Evolutionary conservation across 2,113 vertebrate genomes (phyloP), one percentile per base, ranked within the genome.

Genomic region (Aphelocoma coerulescens): DNA sequence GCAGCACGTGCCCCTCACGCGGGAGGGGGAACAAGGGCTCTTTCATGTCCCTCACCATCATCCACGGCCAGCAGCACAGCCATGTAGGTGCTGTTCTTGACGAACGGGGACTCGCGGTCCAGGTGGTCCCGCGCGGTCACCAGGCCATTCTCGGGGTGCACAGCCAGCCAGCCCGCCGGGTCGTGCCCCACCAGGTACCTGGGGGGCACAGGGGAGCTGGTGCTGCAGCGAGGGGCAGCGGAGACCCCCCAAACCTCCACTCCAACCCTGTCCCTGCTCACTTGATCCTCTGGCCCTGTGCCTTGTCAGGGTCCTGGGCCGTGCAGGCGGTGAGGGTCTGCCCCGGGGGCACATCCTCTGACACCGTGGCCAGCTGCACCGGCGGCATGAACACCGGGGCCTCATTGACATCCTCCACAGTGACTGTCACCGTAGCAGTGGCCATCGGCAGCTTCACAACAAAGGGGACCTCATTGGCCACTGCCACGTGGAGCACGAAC

Each of bases 221-320:
- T 59, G n/a, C 69, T 18, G 3, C 0, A 0, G 46, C 4, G 0
- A n/a, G 55, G 24, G 18, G 10, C 4, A 11, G 37, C 0, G 0
- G 41, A 28, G 22, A 41, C 1, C 3, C 24, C 22, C 18, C 48
- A 41, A 3, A 35, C 16, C 19, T 20, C 2, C 5, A 28, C 41
- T 37, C 16, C 23, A 41, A 22, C 13, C 23, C 22, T 4, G 2
- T 14, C 14, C 11, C 18, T 0, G 0, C 98, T 98, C 98, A 99
- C 99, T 65, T 97, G 96, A 99, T 96, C 55, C 24, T 98, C 97
- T 99, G 99, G 17, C 92, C 67, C 89, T 96, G 98, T 1, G 77
- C 97, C 7, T 46, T 97, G 93, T 99, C 99, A 1, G 99, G 99
- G 92, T 99, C 99, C 62, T 81, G 97, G 1, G 99, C 99, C 0